Conservation (phyloP, 2,888 invertebrate species). For the Polia nebulosa region DNA sequence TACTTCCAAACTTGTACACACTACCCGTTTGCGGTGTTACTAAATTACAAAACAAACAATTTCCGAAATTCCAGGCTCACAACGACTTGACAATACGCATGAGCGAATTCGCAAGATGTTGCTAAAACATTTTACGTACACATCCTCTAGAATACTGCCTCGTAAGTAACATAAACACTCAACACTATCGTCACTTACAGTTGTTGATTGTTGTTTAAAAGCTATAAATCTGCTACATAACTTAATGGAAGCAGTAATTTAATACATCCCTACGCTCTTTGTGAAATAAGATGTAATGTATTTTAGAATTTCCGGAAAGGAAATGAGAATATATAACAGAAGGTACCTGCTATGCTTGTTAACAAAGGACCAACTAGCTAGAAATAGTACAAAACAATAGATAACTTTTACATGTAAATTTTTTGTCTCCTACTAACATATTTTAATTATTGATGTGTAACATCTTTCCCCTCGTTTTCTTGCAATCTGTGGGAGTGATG, state of each 20-base stretch:
- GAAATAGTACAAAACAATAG: too few relatives aligned
- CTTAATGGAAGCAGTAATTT: slow-evolving; percentile 14
- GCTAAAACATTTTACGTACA: slow-evolving; percentile 19
- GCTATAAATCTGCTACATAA: slow-evolving; percentile 23
- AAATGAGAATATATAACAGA: slow-evolving; percentile 13
- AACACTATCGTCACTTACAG: slow-evolving; percentile 27
- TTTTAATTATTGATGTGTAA: too few relatives aligned
- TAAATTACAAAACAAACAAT: slow-evolving; percentile 20
- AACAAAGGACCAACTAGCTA: too few relatives aligned
- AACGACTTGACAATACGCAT: slow-evolving; percentile 13
- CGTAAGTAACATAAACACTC: slow-evolving; percentile 21
- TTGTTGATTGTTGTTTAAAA: slow-evolving; percentile 47
- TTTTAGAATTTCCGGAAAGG: slow-evolving; percentile 10
- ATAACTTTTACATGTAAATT: too few relatives aligned
- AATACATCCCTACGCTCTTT: background rate
- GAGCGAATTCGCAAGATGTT: slow-evolving; percentile 11
- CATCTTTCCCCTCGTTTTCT: too few relatives aligned
- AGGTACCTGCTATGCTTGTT: too few relatives aligned
- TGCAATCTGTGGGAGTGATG: too few relatives aligned
- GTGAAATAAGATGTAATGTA: background rate
- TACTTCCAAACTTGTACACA: background rate
- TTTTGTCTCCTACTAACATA: too few relatives aligned
- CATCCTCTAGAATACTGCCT: slow-evolving; percentile 3
- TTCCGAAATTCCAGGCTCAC: background rate
- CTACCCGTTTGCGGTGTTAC: background rate